phyloP scores from a whole-genome alignment of 37 sponge, comb jelly and placozoan species.

The Spongilla lacustris region DNA sequence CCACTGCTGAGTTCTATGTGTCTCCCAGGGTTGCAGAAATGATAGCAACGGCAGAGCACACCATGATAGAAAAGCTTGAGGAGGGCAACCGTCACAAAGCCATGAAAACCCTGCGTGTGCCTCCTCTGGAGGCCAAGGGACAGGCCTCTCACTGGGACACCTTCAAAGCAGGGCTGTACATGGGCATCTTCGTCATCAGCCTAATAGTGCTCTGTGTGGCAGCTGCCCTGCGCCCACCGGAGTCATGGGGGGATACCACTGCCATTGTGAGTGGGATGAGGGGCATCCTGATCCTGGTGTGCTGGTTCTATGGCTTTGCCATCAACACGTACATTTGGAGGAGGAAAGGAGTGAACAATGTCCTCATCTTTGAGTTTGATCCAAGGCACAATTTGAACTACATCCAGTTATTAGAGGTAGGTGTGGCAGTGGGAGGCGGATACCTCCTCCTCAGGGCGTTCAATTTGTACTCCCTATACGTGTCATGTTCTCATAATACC shows the following conservation, averaged over 20 bases:
- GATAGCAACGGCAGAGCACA: conserved; percentile 66
- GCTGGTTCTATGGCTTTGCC: conserved; percentile 73
- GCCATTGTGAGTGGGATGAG: conserved; percentile 40
- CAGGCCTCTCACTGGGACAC: conserved; percentile 60
- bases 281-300: conserved; percentile 40
- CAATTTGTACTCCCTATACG: no score
- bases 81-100: conserved; percentile 83
- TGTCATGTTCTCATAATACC: no score
- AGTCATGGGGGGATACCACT: neutral
- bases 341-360: conserved; percentile 85
- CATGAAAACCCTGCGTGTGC: conserved; percentile 90
- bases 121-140: conserved; percentile 65
- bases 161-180: conserved; percentile 20
- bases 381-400: conserved; percentile 81
- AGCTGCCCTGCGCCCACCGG: neutral
- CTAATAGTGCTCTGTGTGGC: conserved; percentile 24
- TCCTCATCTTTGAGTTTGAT: conserved; percentile 92
- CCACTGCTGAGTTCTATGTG: conserved; percentile 57
- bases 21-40: conserved; percentile 53
- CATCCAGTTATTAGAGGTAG: conserved; percentile 80
- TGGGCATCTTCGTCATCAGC: conserved; percentile 39
- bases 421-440: neutral
- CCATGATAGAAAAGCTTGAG: conserved; percentile 77
- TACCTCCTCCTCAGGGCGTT: no score
- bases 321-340: conserved; percentile 85